Percentiles rank a stretch among this genome's conserved stretches.
Evolutionary conservation across 2,113 vertebrate genomes (phyloP).

Genomic region (Hemicordylus capensis): DNA sequence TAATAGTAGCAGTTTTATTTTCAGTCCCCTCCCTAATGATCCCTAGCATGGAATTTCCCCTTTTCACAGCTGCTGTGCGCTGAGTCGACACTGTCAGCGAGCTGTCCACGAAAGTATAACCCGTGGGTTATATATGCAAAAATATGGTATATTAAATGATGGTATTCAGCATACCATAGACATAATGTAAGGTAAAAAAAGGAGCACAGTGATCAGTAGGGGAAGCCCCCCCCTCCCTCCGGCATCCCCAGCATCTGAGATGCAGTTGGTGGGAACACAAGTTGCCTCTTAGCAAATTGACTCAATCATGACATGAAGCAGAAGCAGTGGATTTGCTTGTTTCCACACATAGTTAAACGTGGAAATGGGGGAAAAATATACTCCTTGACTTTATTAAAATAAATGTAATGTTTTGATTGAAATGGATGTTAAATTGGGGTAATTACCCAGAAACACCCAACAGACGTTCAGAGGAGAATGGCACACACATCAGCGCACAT

Average conservation of each 20-base stretch:
- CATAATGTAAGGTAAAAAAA: neutral
- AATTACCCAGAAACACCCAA: constrained; percentile 52
- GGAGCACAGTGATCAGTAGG: no score
- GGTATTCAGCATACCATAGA: neutral
- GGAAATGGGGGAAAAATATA: constrained; percentile 37
- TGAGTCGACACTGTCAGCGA: no score
- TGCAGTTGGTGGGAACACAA: no score
- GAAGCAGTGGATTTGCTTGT: constrained; percentile 45
- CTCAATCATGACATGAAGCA: constrained; percentile 27
- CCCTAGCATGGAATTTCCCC: no score
- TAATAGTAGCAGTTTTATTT: no score
- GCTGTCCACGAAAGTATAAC: no score
- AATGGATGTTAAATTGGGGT: constrained; percentile 52
- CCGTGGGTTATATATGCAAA: no score
- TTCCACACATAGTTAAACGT: constrained; percentile 23
- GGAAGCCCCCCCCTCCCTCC: no score
- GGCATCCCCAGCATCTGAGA: no score
- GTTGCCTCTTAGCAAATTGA: no score
- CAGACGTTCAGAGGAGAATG: constrained; percentile 47
- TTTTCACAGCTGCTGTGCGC: no score
- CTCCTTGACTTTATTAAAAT: constrained; percentile 52
- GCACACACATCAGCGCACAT: neutral
- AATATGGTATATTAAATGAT: neutral
- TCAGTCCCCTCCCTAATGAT: no score
- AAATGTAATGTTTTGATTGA: constrained; percentile 58